Conservation (phyloP, 2,113 vertebrate genomes). For the Suncus etruscus region DNA sequence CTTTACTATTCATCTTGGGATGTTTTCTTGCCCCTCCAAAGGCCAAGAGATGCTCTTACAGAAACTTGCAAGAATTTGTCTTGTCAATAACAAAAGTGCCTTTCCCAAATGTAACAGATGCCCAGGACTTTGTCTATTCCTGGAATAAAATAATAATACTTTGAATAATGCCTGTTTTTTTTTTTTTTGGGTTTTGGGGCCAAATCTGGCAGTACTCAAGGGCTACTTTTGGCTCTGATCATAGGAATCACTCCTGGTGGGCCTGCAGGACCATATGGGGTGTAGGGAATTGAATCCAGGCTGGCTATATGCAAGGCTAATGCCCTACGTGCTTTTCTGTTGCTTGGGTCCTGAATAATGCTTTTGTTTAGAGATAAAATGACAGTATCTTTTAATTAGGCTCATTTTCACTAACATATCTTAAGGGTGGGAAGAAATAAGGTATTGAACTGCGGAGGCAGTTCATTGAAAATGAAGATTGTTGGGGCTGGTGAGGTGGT, state of each 20-base stretch:
- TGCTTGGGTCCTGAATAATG: neutral
- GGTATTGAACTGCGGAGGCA: neutral
- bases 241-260: too few species aligned
- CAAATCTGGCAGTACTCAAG: too few species aligned
- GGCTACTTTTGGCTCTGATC: too few species aligned
- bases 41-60: neutral
- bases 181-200: neutral
- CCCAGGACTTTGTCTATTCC: neutral
- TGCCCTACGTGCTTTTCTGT: too few species aligned
- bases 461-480: constrained; percentile 16
- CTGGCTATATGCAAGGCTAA: too few species aligned
- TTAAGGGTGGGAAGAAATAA: constrained; percentile 43
- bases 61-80: neutral
- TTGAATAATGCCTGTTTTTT: too few species aligned
- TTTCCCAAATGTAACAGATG: neutral
- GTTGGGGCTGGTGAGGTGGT: too few species aligned
- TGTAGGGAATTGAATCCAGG: too few species aligned
- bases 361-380: constrained; percentile 41
- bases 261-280: too few species aligned
- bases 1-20: constrained; percentile 15
- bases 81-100: neutral
- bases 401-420: constrained; percentile 58
- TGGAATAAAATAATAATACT: constrained; percentile 2
- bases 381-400: constrained; percentile 15
- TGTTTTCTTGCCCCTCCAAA: constrained; percentile 24